A percentile compares a stretch with the other conserved stretches of the same genome.
Evolutionary conservation across 2,888 invertebrate species (phyloP).

Genomic region (Mantis religiosa): DNA sequence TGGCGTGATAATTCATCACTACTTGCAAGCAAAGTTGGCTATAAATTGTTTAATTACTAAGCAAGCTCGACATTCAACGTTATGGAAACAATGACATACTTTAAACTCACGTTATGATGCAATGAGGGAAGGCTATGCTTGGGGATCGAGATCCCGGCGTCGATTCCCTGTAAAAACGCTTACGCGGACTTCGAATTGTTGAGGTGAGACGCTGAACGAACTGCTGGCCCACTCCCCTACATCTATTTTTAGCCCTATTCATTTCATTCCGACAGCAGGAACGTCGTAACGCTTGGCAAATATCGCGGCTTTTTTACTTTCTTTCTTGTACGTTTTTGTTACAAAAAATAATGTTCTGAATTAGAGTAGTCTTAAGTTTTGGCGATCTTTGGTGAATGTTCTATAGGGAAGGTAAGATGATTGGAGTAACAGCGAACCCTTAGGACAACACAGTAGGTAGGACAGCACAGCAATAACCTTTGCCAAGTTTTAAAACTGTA

Average conservation of each 20-base stretch:
- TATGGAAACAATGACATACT: not conserved
- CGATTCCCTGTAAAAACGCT: not conserved
- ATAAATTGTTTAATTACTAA: not conserved
- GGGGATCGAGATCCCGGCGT: not conserved
- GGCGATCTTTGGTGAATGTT: not conserved
- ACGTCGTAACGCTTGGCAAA: not conserved
- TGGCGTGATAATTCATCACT: too few species aligned
- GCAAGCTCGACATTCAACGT: not conserved
- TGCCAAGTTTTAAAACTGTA: too few species aligned
- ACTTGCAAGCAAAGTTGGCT: not conserved
- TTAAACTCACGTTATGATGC: not conserved
- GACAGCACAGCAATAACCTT: too few species aligned
- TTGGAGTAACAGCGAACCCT: too few species aligned
- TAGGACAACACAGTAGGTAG: too few species aligned
- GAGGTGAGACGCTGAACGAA: not conserved
- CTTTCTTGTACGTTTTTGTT: not conserved
- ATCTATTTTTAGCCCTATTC: not conserved
- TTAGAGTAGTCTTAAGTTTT: not conserved
- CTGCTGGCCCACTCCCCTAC: not conserved
- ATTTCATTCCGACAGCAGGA: not conserved
- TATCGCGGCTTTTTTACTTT: not conserved
- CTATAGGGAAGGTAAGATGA: not conserved
- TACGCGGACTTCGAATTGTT: not conserved
- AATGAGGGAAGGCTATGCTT: not conserved
- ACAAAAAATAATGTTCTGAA: not conserved